These are phyloP conservation scores for Lates calcarifer DNA, from an alignment of 2,113 vertebrate species.

Conservation along the genomic window DNA sequence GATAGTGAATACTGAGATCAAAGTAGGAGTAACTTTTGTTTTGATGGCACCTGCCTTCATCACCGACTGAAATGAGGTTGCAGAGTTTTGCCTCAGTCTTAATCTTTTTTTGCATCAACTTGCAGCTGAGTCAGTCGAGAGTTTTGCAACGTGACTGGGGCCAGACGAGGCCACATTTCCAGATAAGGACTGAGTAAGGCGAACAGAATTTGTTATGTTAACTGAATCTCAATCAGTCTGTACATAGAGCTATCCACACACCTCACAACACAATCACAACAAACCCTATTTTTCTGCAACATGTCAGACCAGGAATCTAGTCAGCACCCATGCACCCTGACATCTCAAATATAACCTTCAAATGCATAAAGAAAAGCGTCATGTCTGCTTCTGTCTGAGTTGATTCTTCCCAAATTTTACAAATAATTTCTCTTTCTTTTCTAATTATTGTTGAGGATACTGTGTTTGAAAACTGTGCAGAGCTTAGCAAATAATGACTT, in stretches of 20 bases:
- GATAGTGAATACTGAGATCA: not conserved
- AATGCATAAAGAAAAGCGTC: not conserved
- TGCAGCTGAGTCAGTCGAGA: slow-evolving; percentile 4
- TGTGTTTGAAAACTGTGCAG: not conserved
- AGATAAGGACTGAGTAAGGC: not conserved
- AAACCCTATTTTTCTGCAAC: not conserved
- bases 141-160: not conserved
- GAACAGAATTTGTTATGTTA: not conserved
- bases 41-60: not conserved
- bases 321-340: not conserved
- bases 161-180: not conserved
- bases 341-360: not conserved
- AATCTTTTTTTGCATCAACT: slow-evolving; percentile 9
- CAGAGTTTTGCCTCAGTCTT: not conserved
- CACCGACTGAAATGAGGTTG: not conserved
- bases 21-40: not conserved
- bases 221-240: not conserved
- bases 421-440: no score
- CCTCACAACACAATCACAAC: not conserved
- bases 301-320: not conserved
- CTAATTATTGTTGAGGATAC: no score
- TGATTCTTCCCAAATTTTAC: not conserved
- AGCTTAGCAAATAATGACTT: not conserved
- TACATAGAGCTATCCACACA: not conserved
- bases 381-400: not conserved